Percentiles rank a stretch among this genome's conserved stretches.
Evolutionary conservation across 2,888 invertebrate genomes (phyloP).

Genomic region (Parnassius smintheus): DNA sequence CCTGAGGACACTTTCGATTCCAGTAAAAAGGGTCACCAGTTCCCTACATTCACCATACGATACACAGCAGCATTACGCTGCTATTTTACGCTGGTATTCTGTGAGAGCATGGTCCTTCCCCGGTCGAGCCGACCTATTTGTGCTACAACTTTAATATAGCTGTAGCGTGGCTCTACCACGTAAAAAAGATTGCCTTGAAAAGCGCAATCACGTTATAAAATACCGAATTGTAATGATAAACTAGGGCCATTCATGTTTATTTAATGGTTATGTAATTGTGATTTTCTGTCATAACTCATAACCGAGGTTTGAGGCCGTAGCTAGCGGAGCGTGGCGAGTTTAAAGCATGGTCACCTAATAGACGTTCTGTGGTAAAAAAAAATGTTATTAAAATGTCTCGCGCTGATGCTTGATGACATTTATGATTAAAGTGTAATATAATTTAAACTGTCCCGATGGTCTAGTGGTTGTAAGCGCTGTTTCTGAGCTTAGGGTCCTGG

Average conservation of each 20-base stretch:
- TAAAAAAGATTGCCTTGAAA: neutral
- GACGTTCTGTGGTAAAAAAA: slow-evolving; percentile 10
- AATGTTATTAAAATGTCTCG: slow-evolving; percentile 20
- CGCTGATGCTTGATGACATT: neutral
- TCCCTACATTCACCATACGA: too few relatives aligned
- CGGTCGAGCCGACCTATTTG: too few relatives aligned
- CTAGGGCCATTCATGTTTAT: slow-evolving; percentile 26
- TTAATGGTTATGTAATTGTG: slow-evolving; percentile 35
- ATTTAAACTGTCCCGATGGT: too few relatives aligned
- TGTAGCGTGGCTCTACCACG: too few relatives aligned
- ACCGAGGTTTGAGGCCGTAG: slow-evolving; percentile 34
- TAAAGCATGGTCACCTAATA: slow-evolving; percentile 13
- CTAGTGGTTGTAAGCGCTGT: too few relatives aligned
- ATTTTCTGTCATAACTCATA: slow-evolving; percentile 37
- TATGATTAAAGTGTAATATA: neutral
- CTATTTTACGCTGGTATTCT: too few relatives aligned
- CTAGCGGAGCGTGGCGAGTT: slow-evolving; percentile 37
- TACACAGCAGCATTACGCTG: too few relatives aligned
- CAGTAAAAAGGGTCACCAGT: too few relatives aligned
- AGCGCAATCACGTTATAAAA: slow-evolving; percentile 19
- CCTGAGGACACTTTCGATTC: too few relatives aligned
- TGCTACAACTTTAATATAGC: too few relatives aligned
- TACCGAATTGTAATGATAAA: slow-evolving; percentile 14
- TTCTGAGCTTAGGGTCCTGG: too few relatives aligned
- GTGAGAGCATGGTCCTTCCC: too few relatives aligned